A percentile compares a stretch with the other conserved stretches of the same genome.
Evolutionary conservation across 2,113 vertebrate species (phyloP).

Genomic region (Clupea harengus): DNA sequence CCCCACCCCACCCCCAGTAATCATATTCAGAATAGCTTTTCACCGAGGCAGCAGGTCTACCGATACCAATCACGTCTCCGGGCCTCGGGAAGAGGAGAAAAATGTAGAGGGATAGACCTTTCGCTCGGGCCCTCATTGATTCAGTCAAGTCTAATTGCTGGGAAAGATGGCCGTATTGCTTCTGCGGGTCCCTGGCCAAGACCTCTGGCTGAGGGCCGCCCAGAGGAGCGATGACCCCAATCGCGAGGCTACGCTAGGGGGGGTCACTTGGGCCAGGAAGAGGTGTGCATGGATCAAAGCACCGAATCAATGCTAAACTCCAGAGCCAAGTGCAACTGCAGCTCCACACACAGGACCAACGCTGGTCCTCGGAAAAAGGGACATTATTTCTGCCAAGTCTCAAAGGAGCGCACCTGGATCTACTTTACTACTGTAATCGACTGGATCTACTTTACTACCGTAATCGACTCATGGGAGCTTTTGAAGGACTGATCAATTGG

Average conservation of each 20-base stretch:
- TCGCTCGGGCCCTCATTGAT: conserved; percentile 52
- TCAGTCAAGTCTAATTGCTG: conserved; percentile 69
- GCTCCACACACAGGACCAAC: neutral
- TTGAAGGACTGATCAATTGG: neutral
- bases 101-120: neutral
- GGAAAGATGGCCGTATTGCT: conserved; percentile 62
- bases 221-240: neutral
- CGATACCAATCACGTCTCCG: neutral
- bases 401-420: neutral
- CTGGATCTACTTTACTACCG: neutral
- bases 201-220: neutral
- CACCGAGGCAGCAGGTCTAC: neutral
- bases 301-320: conserved; percentile 3
- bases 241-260: neutral
- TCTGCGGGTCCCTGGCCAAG: conserved; percentile 42
- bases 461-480: neutral
- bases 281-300: neutral
- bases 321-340: neutral
- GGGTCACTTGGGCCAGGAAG: neutral
- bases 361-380: neutral
- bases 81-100: neutral
- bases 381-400: neutral
- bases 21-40: neutral
- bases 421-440: neutral
- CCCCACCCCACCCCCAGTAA: neutral